A percentile compares a stretch with the other conserved stretches of the same genome.
Evolutionary conservation across 2,113 vertebrate genomes (phyloP).

Genomic region (Parus major): DNA sequence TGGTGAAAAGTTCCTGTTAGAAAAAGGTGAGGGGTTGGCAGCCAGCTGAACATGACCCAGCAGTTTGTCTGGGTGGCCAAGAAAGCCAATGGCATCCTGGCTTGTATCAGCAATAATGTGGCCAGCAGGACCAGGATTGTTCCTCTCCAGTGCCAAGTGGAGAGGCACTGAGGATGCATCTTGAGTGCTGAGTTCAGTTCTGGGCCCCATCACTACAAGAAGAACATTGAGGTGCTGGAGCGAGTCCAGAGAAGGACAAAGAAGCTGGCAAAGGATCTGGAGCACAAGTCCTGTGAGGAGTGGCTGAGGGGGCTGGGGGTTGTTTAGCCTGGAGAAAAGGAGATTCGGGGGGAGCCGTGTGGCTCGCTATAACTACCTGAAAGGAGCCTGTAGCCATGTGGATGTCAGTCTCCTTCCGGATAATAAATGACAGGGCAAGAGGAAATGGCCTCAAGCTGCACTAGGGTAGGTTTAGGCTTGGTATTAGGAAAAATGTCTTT

Average conservation of each 20-base stretch:
- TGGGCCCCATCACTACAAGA: neutral
- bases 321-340: neutral
- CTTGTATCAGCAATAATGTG: neutral
- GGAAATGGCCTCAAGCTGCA: neutral
- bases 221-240: neutral
- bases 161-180: neutral
- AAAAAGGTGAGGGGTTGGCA: neutral
- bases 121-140: neutral
- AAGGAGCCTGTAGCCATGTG: neutral
- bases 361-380: neutral
- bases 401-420: neutral
- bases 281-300: neutral
- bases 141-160: fast-evolving
- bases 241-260: neutral
- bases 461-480: neutral
- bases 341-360: fast-evolving
- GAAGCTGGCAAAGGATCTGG: neutral
- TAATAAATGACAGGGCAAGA: neutral
- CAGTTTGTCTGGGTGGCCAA: neutral
- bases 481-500: neutral
- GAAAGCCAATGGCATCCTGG: neutral
- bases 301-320: neutral
- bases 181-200: neutral
- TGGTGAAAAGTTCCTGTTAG: neutral
- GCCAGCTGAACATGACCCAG: neutral